A percentile compares a stretch with the other conserved stretches of the same genome.
These are phyloP conservation scores for Ptychochromis oligacanthus DNA, from an alignment of 2,113 vertebrate genomes.

Conservation along the genomic window DNA sequence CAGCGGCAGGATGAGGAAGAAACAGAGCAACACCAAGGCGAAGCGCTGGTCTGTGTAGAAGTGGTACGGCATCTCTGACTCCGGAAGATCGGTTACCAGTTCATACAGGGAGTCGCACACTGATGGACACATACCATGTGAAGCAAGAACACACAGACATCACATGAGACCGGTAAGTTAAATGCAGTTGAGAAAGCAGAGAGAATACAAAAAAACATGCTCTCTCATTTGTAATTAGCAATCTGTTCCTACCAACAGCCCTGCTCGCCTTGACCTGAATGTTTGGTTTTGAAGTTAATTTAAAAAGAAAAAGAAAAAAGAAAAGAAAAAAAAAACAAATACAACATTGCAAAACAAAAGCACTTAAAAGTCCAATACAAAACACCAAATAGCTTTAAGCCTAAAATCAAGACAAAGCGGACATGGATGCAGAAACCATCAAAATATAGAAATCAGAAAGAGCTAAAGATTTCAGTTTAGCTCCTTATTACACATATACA, in stretches of 20 bases:
- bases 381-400: not conserved
- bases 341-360: not conserved
- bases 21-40: slow-evolving; percentile 73
- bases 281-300: not conserved
- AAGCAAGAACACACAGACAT: not conserved
- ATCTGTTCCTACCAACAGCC: not conserved
- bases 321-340: too few species aligned
- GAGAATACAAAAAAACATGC: not conserved
- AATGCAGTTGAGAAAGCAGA: not conserved
- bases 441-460: too few species aligned
- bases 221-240: not conserved
- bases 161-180: not conserved
- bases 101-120: slow-evolving; percentile 86
- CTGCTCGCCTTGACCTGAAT: not conserved
- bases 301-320: not conserved
- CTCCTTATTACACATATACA: too few species aligned
- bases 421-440: too few species aligned
- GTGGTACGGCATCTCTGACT: slow-evolving; percentile 65
- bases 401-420: not conserved
- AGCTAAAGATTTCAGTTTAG: not conserved
- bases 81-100: slow-evolving; percentile 66
- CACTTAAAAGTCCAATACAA: not conserved
- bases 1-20: slow-evolving; percentile 81
- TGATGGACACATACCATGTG: slow-evolving; percentile 48
- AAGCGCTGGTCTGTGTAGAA: slow-evolving; percentile 82